A percentile compares a stretch with the other conserved stretches of the same genome.
Conservation (phyloP, 2,888 invertebrate species). For the Plusia festucae region DNA sequence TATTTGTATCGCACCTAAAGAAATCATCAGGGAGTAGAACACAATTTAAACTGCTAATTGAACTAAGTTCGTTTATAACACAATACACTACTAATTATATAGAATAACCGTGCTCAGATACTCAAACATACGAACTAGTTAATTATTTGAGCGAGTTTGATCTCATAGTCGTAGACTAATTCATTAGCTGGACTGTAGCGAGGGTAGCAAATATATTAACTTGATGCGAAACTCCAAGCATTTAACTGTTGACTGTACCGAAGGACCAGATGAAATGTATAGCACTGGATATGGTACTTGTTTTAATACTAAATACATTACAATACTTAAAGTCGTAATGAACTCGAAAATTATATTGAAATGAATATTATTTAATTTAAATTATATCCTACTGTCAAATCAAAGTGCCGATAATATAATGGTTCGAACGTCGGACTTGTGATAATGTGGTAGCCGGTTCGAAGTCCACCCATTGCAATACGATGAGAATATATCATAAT, state of each 20-base stretch:
- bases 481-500: too few species aligned
- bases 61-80: neutral
- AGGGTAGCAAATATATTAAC: constrained; percentile 23
- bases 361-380: too few species aligned
- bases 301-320: neutral
- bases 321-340: neutral
- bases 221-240: constrained; percentile 31
- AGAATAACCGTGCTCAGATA: constrained; percentile 6
- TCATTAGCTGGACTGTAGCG: constrained; percentile 22
- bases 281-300: constrained; percentile 11
- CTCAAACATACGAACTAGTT: constrained; percentile 9
- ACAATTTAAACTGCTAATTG: neutral
- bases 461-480: too few species aligned
- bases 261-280: constrained; percentile 12
- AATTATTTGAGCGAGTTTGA: constrained; percentile 31
- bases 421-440: too few species aligned
- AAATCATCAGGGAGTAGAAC: neutral
- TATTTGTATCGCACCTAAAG: neutral
- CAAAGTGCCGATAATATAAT: too few species aligned
- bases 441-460: too few species aligned
- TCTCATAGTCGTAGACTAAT: constrained; percentile 39
- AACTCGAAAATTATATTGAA: too few species aligned
- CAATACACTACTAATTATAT: neutral
- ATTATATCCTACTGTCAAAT: too few species aligned
- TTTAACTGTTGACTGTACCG: constrained; percentile 38